A percentile compares a stretch with the other conserved stretches of the same genome.
Evolutionary conservation across 2,113 vertebrate genomes (phyloP).

Genomic region (Trogon surrucura): DNA sequence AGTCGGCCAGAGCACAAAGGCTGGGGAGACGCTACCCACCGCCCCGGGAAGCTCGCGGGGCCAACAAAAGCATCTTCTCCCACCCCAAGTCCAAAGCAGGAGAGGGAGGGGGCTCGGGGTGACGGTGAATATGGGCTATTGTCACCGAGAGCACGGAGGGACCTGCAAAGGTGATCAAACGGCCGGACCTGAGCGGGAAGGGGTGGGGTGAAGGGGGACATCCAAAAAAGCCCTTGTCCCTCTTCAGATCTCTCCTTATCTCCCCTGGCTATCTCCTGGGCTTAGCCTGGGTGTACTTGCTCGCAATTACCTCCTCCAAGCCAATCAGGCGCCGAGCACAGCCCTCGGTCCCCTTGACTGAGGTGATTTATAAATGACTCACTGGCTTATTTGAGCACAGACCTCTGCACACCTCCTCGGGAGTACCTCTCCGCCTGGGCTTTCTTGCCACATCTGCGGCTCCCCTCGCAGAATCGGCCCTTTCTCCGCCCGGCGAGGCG

Average conservation of each 20-base stretch:
- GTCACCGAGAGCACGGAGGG: conserved; percentile 67
- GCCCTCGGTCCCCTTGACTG: conserved; percentile 76
- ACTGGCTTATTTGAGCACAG: conserved; percentile 72
- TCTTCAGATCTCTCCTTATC: conserved; percentile 81
- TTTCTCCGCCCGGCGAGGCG: conserved; percentile 29
- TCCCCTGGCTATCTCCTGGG: conserved; percentile 78
- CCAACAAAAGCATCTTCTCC: conserved; percentile 58
- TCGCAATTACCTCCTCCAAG: conserved; percentile 76
- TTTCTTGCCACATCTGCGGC: conserved; percentile 69
- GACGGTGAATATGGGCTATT: conserved; percentile 78
- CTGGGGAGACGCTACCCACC: conserved; percentile 19
- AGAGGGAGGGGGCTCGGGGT: conserved; percentile 8
- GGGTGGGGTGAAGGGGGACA: conserved; percentile 47
- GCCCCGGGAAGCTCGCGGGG: neutral
- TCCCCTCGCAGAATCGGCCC: conserved; percentile 43
- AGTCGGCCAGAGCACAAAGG: conserved; percentile 11
- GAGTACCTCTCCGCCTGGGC: conserved; percentile 67
- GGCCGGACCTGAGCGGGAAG: neutral
- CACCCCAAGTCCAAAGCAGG: neutral
- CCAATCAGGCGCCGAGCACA: conserved; percentile 81
- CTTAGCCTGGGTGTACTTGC: conserved; percentile 76
- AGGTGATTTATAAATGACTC: conserved; percentile 86
- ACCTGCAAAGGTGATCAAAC: conserved; percentile 79
- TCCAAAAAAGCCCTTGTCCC: conserved; percentile 76
- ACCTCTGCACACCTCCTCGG: conserved; percentile 64